Conservation (phyloP, 1,140 invertebrate species). For the Stegodyphus mimosarum region DNA sequence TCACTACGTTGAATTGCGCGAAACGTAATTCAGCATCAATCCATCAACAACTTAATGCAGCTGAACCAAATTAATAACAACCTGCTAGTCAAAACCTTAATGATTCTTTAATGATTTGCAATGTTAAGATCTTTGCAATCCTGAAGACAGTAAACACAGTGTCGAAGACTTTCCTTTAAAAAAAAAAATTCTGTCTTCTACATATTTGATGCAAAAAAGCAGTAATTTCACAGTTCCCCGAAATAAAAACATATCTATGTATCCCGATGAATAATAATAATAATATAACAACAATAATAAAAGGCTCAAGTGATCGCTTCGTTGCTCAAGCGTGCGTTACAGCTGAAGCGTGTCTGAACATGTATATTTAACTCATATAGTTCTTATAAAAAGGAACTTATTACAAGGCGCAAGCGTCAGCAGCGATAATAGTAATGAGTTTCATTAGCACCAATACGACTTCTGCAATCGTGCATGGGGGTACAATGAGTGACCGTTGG, state of each 20-base stretch:
- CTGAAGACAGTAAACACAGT: background rate
- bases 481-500: too few species aligned
- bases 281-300: background rate
- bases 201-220: too few species aligned
- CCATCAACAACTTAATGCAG: background rate
- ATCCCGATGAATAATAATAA: background rate
- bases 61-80: background rate
- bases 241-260: background rate
- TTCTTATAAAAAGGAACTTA: background rate
- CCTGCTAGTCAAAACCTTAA: background rate
- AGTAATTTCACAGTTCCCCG: background rate
- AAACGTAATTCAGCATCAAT: background rate
- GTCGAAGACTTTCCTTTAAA: background rate
- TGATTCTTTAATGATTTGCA: background rate
- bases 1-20: background rate
- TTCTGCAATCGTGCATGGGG: background rate
- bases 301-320: background rate
- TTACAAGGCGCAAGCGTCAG: background rate
- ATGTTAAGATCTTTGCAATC: background rate
- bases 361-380: background rate
- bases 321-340: background rate
- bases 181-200: background rate
- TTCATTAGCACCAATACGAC: background rate
- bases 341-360: background rate
- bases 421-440: background rate